Evolutionary conservation across 2,113 vertebrate genomes (phyloP), one percentile per base, ranked within the genome.

Genomic region (Pterocles gutturalis): DNA sequence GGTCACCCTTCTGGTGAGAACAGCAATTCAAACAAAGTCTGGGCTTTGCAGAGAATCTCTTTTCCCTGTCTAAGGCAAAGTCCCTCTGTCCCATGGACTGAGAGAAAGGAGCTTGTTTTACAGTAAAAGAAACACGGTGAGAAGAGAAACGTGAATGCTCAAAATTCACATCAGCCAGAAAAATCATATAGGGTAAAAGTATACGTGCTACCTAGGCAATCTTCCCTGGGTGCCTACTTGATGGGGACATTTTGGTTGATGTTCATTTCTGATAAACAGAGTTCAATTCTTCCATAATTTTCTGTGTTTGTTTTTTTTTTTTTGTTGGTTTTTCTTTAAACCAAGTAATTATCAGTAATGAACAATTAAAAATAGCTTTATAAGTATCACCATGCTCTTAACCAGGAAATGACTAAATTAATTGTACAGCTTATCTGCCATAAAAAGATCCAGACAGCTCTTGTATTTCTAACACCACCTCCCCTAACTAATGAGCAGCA

Each of bases 341-440:
- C 2, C 13, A 67, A 66, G 26, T 65, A 85, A 93, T 90, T 94
- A 89, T 41, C 64, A 60, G 17, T 83, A 88, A 89, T 75, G 72
- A 93, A 70, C 76, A 93, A 94, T 89, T 96, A 53, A 91, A 95
- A 95, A 88, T 55, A 86, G 45, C 41, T 75, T 88, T 85, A 66
- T 54, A 95, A 90, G 80, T 77, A 95, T 81, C 58, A 9, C 62
- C 34, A 38, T 55, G 38, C 31, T 78, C 24, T 88, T 94, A 86
- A 77, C 77, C 76, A 93, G 92, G 76, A 93, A 95, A 87, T 93
- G 34, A 90, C 20, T 94, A 53, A 46, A 77, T 55, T 92, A 55
- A 83, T 71, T 70, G 64, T 89, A 61, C 1, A 75, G 43, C 31
- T 94, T 88, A 83, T 73, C 83, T 94, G 67, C 80, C 8, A 24